Conservation (phyloP, 2,113 vertebrate genomes). For the Edolisoma coerulescens region DNA sequence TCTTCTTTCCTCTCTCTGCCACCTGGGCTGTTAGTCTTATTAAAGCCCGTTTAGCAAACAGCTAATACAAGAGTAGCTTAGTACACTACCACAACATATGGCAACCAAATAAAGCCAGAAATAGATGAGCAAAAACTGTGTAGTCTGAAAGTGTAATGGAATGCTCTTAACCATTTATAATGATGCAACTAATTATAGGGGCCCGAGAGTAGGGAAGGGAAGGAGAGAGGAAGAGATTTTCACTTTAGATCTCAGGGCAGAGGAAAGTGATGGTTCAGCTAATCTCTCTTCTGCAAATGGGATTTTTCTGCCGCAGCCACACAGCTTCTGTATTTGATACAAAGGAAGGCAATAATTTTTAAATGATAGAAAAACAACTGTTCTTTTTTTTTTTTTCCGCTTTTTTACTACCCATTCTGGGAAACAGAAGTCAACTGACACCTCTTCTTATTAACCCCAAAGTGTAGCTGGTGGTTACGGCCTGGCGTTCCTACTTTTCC, state of each 20-base stretch:
- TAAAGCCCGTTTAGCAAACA: neutral
- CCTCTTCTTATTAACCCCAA: neutral
- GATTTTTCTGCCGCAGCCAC: neutral
- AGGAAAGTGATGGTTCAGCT: neutral
- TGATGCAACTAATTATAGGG: neutral
- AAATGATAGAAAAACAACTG: neutral
- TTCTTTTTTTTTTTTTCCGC: fast-evolving
- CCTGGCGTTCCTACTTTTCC: neutral
- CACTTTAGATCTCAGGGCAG: neutral
- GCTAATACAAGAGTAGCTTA: neutral
- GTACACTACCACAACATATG: neutral
- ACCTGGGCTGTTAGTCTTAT: neutral
- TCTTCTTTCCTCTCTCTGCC: neutral
- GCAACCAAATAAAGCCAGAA: neutral
- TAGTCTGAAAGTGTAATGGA: neutral
- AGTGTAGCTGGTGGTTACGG: neutral
- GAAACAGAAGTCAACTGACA: neutral
- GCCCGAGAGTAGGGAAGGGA: neutral
- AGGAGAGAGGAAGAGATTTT: neutral
- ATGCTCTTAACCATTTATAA: neutral
- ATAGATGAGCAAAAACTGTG: neutral
- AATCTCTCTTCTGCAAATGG: neutral
- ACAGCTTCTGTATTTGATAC: neutral
- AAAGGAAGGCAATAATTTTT: neutral
- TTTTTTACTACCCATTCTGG: neutral